Evolutionary conservation across 2,888 invertebrate genomes (phyloP), one percentile per base, ranked within the genome.

Genomic region (Nymphalis c-album): DNA sequence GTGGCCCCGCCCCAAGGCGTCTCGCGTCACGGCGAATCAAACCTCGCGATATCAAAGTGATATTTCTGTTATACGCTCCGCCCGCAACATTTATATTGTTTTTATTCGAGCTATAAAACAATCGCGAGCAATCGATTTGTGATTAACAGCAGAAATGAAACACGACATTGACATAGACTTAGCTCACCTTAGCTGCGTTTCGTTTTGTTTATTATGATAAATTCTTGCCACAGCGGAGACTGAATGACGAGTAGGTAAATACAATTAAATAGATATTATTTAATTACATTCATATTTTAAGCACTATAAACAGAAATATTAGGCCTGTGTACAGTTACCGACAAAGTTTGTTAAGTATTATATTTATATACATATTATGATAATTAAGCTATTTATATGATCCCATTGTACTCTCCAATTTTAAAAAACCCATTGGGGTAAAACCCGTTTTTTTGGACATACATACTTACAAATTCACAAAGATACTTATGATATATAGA

Each of bases 21-120:
- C 87, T 70, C 81, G 84, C 84, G 81, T 80, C 82, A 83, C 83
- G 85, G 90, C 92, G 92, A 92, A 93, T 92, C 90, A 86, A 85
- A 85, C 86, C 74, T 77, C 86, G 80, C 85, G 85, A 85, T 91
- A 91, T 91, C 90, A 92, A 91, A 91, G 84, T 88, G 88, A 91
- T 92, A 90, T 88, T 88, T 83, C 81, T 81, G 83, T 81, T 80
- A 83, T 84, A 85, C 83, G 86, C 90, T 85, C 90, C 90, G 88
- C 88, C 90, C 86, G 87, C 83, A 77, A 64, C 80, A 77, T 80
- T 86, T 87, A 85, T 86, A 90, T 88, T 88, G 88, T 88, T 91
- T 91, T 90, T 91, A 91, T 91, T 89, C 87, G 78, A 82, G 82
- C 83, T 86, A 91, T 91, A 89, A 90, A 90, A 88, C 88, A 86